Evolutionary conservation across 2,113 vertebrate species (phyloP), one percentile per base, ranked within the genome.

Genomic region (Poecile atricapillus): DNA sequence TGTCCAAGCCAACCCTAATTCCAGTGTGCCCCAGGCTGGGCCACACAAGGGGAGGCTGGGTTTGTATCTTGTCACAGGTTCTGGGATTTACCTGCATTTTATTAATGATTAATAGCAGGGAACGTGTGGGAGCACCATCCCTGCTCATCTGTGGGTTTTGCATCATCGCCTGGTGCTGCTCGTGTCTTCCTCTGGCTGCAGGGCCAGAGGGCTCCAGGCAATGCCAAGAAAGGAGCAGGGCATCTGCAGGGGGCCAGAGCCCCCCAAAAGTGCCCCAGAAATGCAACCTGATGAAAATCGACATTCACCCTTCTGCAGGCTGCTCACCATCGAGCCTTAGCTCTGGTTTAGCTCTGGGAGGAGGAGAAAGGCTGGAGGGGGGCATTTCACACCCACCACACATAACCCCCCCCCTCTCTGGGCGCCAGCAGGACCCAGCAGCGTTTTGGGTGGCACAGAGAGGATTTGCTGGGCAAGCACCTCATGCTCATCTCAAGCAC

Each of bases 81-180:
- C 33, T 33, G 68, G 58, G 41, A 2, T 91, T 73, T 69, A n/a
- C 37, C 55, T 46, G 77, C 13, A 4, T 31, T 67, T 85, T 59
- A 20, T 49, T 46, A 4, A 19, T 3, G 35, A 53, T 59, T 43
- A 28, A 6, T 20, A 0, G 27, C 10, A 24, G 56, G 41, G 56
- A 53, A 53, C 60, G 65, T 46, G 74, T 3, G 3, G 50, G 78
- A 90, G n/a, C 86, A 58, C 28, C 43, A 3, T 15, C 43, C 50
- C 46, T n/a, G 8, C 21, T 76, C 2, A 0, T 4, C 50, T 22
- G 49, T 0, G 5, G 17, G 16, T 15, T 93, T 77, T 47, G 33
- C 7, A 3, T 27, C 16, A 0, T 31, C 10, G 12, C 7, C 3
- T 49, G 14, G 0, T 0, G 9, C 41, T 64, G 35, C 49, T 60